A percentile compares a stretch with the other conserved stretches of the same genome.
These are phyloP conservation scores for Thyatira batis DNA, from an alignment of 2,888 invertebrate species.

Conservation along the genomic window DNA sequence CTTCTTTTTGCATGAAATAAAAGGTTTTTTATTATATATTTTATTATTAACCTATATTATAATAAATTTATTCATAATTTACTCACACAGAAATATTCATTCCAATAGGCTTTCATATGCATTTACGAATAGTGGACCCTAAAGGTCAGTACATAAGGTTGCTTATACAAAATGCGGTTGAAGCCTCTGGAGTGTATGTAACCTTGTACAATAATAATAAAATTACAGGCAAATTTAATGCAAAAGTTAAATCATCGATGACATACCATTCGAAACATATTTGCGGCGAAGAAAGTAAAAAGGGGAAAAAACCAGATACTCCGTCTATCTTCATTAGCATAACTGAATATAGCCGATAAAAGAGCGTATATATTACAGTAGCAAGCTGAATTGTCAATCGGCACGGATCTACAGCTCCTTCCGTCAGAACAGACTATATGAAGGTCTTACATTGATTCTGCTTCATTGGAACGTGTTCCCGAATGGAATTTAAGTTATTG, in stretches of 20 bases:
- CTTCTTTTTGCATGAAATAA: too few species aligned
- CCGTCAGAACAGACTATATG: neutral
- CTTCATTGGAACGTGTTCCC: neutral
- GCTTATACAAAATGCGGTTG: too few species aligned
- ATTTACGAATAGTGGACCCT: too few species aligned
- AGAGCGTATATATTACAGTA: neutral
- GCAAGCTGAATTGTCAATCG: neutral
- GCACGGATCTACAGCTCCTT: neutral
- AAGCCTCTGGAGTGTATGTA: too few species aligned
- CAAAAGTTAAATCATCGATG: neutral
- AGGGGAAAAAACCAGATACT: neutral
- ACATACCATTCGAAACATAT: neutral
- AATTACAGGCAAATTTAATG: neutral
- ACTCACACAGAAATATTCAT: too few species aligned
- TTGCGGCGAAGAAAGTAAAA: neutral
- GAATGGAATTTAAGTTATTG: neutral
- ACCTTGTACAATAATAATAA: neutral
- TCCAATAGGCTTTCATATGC: too few species aligned
- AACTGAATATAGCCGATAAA: neutral
- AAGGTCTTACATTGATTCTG: neutral
- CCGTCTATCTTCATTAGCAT: neutral
- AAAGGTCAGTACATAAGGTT: too few species aligned
- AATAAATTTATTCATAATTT: too few species aligned
- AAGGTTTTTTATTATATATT: too few species aligned
- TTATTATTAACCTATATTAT: too few species aligned